Evolutionary conservation across 2,888 invertebrate species (phyloP).

Genomic region (Eristalis intricaria): DNA sequence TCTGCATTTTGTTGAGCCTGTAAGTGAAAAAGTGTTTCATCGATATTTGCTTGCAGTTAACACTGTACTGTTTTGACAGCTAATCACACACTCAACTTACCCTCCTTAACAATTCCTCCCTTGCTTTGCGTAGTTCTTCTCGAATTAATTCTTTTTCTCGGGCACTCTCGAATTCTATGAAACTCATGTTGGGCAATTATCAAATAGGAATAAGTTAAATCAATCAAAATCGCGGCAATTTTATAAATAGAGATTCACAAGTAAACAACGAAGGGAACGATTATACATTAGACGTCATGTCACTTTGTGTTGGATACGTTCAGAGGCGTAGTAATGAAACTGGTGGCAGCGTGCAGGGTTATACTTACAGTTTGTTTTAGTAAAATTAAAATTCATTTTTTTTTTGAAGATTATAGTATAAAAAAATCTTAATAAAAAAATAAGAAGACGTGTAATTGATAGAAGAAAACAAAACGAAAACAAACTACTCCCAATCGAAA

Average conservation of each 20-base stretch:
- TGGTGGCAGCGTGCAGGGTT: not conserved
- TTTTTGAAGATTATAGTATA: no score
- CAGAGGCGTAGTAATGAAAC: not conserved
- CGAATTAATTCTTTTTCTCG: constrained; percentile 77
- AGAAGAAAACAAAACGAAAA: not conserved
- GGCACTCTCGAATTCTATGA: constrained; percentile 78
- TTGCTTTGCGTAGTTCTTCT: constrained; percentile 76
- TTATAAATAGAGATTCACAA: not conserved
- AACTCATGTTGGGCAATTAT: constrained; percentile 75
- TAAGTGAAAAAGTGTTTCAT: no score
- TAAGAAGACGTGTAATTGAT: no score
- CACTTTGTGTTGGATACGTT: not conserved
- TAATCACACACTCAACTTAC: constrained; percentile 58
- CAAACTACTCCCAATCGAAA: not conserved
- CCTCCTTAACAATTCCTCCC: constrained; percentile 76
- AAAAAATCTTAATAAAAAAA: no score
- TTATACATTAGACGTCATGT: not conserved
- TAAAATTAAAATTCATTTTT: no score
- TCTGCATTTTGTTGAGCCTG: constrained; percentile 77
- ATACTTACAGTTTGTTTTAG: no score
- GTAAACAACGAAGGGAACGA: not conserved
- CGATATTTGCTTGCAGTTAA: not conserved
- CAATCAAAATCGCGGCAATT: not conserved
- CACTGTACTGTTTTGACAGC: constrained; percentile 2
- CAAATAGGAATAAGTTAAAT: not conserved